Base-by-base conservation (phyloP, 2,797 vertebrate genomes). In the Psittacula derbiana region DNA sequence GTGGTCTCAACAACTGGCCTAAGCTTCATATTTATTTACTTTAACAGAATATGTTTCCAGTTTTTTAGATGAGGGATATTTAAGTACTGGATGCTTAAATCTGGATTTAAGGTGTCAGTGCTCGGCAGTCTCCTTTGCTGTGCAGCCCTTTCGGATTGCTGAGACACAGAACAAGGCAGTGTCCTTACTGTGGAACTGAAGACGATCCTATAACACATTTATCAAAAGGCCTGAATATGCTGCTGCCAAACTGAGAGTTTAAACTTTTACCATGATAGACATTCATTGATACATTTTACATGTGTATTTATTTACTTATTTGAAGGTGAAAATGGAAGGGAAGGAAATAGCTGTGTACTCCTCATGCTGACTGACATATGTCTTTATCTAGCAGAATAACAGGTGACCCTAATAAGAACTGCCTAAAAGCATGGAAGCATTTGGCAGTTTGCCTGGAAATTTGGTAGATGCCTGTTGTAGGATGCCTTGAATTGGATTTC, bases 221-320 rank as follows among this genome's bases (percentile, higher is more conserved):
- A 57, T 30, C 27, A 50, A 47, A 19, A 80, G 46, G 41, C 11
- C 18, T 0, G 2, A 33, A 57, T 91, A 28, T 1, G 0, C 24
- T 33, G 46, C 40, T 84, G 23, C 30, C 20, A 16, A 46, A 38
- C 52, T 12, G 28, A 66, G 24, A 1, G 17, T 43, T 58, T 73
- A 44, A 83, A 57, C 58, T 38, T 71, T 31, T 43, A 33, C 19
- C 0, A 1, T 50, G 36, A 40, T 74, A 24, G 41, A 24, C 74
- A 43, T 55, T 31, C 24, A 41, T 13, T 11, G 46, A 8, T 24
- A 16, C 44, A 33, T 81, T 91, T 90, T 64, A 60, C 24, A 5
- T 3, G 1, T 31, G 8, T 30, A 6, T 53, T 67, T 70, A 8
- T 52, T 61, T 66, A 55, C 15, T 79, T 82, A 44, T 12, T 65